Conservation (phyloP, 92 coral and sea anemone species). For the Montipora capitata region DNA sequence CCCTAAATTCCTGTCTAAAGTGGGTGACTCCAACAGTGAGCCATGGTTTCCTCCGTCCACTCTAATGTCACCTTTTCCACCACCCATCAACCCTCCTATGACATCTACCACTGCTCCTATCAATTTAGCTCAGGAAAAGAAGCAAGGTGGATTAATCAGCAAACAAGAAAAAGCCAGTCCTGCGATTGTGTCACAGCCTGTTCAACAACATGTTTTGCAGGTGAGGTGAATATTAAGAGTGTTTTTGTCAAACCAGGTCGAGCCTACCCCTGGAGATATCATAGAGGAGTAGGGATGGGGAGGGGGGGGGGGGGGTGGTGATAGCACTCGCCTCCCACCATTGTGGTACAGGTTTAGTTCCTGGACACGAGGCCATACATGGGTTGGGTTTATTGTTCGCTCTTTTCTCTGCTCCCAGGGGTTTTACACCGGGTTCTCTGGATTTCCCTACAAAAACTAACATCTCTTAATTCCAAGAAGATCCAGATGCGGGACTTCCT, state of each 20-base stretch:
- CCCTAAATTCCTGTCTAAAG: slow-evolving; percentile 77
- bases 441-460: too few species aligned
- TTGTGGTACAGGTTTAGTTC: too few species aligned
- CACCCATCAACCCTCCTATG: not conserved
- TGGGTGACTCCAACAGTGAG: slow-evolving; percentile 19
- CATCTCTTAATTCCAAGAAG: not conserved
- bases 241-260: not conserved
- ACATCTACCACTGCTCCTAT: slow-evolving; percentile 55
- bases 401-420: not conserved
- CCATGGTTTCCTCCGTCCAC: slow-evolving; percentile 48
- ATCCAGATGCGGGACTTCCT: too few species aligned
- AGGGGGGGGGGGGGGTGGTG: too few species aligned
- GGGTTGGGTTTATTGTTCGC: too few species aligned
- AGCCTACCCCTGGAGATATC: too few species aligned
- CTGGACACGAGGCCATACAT: too few species aligned
- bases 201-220: slow-evolving; percentile 48
- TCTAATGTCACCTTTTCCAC: slow-evolving; percentile 2
- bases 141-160: slow-evolving; percentile 25
- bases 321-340: too few species aligned
- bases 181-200: slow-evolving; percentile 35
- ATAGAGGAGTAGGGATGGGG: too few species aligned
- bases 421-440: too few species aligned
- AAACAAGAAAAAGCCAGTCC: slow-evolving; percentile 40
- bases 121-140: slow-evolving; percentile 87
- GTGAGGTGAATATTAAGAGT: slow-evolving; percentile 1